phyloP scores from a whole-genome alignment of 2,113 vertebrate genomes.

The Pycnonotus jocosus region DNA sequence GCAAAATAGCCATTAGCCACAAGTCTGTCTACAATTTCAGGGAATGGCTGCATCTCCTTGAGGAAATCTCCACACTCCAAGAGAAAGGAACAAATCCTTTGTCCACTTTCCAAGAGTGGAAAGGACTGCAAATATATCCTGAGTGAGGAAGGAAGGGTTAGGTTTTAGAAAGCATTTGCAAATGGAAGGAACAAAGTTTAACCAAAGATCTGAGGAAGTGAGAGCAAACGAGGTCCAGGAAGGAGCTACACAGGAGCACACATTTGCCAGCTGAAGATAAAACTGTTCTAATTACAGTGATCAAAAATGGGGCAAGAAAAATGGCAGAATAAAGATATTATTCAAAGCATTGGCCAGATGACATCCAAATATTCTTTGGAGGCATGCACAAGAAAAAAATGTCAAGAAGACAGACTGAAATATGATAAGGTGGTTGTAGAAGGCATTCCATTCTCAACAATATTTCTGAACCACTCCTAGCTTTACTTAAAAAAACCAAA shows the following conservation, averaged over 20 bases:
- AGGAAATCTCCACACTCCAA: background rate
- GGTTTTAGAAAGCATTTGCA: background rate
- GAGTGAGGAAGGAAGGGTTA: background rate
- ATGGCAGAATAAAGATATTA: background rate
- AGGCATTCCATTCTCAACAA: conserved; percentile 41
- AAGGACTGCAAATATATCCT: background rate
- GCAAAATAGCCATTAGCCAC: background rate
- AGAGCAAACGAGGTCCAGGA: background rate
- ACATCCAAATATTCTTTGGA: conserved; percentile 7
- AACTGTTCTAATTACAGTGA: background rate
- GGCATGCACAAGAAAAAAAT: background rate
- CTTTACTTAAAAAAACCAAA: conserved; percentile 9
- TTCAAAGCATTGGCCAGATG: background rate
- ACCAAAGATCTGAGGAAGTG: background rate
- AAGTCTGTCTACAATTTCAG: background rate
- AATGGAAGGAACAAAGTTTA: background rate
- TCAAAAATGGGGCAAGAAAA: background rate
- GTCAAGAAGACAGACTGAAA: conserved; percentile 30
- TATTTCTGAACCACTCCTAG: conserved; percentile 42
- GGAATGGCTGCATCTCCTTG: background rate
- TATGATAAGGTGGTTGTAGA: background rate
- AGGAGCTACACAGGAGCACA: background rate
- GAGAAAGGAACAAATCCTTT: background rate
- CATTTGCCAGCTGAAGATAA: background rate
- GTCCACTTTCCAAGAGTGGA: background rate